Base-by-base conservation (phyloP, 2,113 vertebrate species). In the Pomatostomus ruficeps region DNA sequence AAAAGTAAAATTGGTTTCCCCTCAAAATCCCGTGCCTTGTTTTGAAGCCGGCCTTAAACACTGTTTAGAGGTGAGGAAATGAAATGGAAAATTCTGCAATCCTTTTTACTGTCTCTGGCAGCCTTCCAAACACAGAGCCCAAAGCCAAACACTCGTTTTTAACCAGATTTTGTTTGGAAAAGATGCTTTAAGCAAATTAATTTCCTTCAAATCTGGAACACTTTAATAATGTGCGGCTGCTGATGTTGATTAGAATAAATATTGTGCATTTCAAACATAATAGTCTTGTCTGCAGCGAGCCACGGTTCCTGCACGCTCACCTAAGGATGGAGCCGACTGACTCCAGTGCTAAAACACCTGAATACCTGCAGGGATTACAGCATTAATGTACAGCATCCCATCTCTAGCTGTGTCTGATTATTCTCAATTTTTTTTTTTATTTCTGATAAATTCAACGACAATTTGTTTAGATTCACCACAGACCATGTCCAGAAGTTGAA, bases 141-240 rank as follows among this genome's bases (percentile, higher is more conserved):
- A 82, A 89, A 94, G 87, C 94, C 93, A 95, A 96, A 95, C 71
- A 96, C 20, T 94, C 78, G 65, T 95, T 91, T 91, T 96, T 84
- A 84, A 91, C 81, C 57, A 93, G 87, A 91, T 93, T 96, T 95
- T 89, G 89, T 85, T 94, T 92, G 70, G 73, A 91, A 95, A 95
- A 94, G 67, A 82, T 88, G 59, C 78, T 96, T 95, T 91, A 72
- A 95, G 74, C 81, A 95, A 96, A 94, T 91, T 89, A 94, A 96
- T 91, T 93, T 55, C 24, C 65, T 81, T 94, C 62, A 81, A 92
- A 73, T 96, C 48, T 67, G n/a, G 68, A 87, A 82, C n/a, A 25
- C 57, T 81, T 91, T 86, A 96, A 86, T 88, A 94, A 94, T 52
- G 65, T 92, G 85, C 65, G 62, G 70, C 82, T 95, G 89, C 91